Evolutionary conservation across 2,888 invertebrate species (phyloP).

Genomic region (Xanthostigma xanthostigma): DNA sequence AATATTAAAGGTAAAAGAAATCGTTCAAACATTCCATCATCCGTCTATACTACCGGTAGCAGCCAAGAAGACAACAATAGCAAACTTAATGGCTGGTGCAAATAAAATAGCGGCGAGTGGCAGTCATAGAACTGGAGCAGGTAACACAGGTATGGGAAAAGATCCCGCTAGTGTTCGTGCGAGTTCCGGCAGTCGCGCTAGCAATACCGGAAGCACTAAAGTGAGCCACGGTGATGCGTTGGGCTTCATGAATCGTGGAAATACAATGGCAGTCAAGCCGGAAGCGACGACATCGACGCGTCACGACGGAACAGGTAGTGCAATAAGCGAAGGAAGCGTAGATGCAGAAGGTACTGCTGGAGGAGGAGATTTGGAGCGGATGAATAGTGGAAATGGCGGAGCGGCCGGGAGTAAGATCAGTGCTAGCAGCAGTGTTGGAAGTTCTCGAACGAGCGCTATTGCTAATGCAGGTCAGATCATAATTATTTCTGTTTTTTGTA

Average conservation of each 20-base stretch:
- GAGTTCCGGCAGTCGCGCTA: not conserved
- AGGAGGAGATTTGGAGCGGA: not conserved
- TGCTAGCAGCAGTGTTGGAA: not conserved
- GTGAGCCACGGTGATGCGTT: not conserved
- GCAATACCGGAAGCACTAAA: not conserved
- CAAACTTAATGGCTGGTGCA: constrained; percentile 15
- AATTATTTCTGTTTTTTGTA: too few species aligned
- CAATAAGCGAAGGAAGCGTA: not conserved
- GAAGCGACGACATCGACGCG: too few species aligned
- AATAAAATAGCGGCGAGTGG: constrained; percentile 10
- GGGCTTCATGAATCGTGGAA: not conserved
- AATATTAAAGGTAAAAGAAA: constrained; percentile 34
- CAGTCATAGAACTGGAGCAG: not conserved
- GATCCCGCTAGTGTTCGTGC: not conserved
- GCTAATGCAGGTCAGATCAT: too few species aligned
- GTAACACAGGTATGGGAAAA: not conserved
- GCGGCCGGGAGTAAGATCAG: not conserved
- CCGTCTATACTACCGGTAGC: constrained; percentile 54
- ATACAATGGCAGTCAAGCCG: not conserved
- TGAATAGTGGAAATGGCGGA: not conserved
- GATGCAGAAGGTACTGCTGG: not conserved
- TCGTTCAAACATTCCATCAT: constrained; percentile 63
- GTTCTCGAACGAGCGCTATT: too few species aligned
- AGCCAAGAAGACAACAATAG: constrained; percentile 34
- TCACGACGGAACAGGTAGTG: constrained; percentile 1